Evolutionary conservation across 2,888 invertebrate genomes (phyloP).

Genomic region (Alviniconcha strummeri): DNA sequence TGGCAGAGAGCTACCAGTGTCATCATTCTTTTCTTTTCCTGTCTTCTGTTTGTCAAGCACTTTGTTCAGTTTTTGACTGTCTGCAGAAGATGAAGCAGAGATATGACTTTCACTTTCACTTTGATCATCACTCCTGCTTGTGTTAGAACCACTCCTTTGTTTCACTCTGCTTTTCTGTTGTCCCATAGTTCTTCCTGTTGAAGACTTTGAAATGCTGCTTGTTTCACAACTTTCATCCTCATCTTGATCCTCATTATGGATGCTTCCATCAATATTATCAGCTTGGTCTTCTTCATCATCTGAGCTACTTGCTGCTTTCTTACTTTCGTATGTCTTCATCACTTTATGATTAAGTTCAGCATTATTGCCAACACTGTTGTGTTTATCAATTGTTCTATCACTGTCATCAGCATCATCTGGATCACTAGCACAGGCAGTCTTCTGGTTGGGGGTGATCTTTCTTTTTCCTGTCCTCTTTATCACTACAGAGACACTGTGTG

Average conservation of each 20-base stretch:
- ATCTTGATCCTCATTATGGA: background rate
- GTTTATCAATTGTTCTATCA: too few relatives aligned
- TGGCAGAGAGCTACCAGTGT: too few relatives aligned
- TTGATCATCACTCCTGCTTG: background rate
- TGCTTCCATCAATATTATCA: background rate
- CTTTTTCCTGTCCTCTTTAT: background rate
- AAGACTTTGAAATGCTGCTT: background rate
- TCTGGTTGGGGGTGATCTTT: background rate
- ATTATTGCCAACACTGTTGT: too few relatives aligned
- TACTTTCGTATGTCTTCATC: slow-evolving; percentile 2
- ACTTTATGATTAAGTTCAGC: too few relatives aligned
- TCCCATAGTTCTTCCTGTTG: background rate
- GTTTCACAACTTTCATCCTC: background rate
- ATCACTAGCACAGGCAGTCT: background rate
- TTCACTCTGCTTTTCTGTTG: background rate
- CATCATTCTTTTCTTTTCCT: background rate
- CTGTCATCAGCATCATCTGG: background rate
- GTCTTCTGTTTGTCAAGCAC: background rate
- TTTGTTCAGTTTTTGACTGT: too few relatives aligned
- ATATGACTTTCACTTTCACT: background rate
- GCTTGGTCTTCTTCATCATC: background rate
- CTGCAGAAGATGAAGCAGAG: background rate
- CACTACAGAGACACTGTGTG: too few relatives aligned
- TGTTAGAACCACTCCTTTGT: background rate
- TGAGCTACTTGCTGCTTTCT: background rate